Conservation (phyloP, 2,113 vertebrate genomes). For the Melanerpes formicivorus region DNA sequence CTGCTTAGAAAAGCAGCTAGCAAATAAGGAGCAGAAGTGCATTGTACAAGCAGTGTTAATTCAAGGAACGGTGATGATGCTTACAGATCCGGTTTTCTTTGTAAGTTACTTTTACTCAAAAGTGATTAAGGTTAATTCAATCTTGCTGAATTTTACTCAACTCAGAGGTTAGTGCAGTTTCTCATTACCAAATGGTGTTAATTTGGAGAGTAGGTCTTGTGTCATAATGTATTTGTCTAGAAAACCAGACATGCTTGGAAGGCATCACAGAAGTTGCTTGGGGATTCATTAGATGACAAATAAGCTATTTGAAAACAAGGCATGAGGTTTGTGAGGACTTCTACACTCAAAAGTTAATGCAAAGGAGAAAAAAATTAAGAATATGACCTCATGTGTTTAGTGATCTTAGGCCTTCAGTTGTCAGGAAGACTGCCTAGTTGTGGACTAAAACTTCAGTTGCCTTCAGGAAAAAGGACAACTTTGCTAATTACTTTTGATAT, state of each 20-base stretch:
- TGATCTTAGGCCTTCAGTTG: neutral
- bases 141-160: neutral
- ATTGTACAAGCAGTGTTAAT: neutral
- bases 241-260: neutral
- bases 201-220: constrained; percentile 2
- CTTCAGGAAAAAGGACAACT: neutral
- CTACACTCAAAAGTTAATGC: neutral
- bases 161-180: neutral
- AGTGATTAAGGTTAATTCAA: constrained; percentile 21
- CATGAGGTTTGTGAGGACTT: neutral
- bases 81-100: neutral
- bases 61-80: accelerated
- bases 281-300: neutral
- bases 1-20: neutral
- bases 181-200: neutral
- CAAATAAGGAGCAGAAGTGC: neutral
- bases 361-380: neutral
- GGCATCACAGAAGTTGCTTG: neutral
- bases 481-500: neutral
- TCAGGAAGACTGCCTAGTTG: neutral
- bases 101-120: neutral
- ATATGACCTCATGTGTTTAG: neutral
- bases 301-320: neutral
- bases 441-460: neutral
- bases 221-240: constrained; percentile 3